Base-by-base conservation (phyloP, 2,113 vertebrate species). In the Calyptommatus sinebrachiatus region DNA sequence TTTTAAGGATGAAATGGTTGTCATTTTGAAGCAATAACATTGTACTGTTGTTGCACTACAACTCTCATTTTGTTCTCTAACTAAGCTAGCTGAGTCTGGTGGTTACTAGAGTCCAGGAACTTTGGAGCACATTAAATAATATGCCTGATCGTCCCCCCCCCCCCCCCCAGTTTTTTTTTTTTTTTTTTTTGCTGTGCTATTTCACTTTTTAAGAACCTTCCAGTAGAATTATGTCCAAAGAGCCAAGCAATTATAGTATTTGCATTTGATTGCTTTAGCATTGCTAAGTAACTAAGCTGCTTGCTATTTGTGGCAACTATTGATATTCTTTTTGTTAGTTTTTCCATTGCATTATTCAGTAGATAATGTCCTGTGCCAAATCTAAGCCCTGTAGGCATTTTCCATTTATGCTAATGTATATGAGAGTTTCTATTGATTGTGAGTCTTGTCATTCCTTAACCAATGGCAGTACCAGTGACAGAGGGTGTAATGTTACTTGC, bases 331-430 rank as follows among this genome's bases (percentile, higher is more conserved):
- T 78, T 71, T 78, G 53, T 41, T 78, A 60, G 35, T 6, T 78
- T 71, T 67, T 78, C 67, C 35, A 46, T 14, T 78, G 77, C 53
- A 61, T 78, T 35, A 61, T 57, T 62, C 48, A 71, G 21, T 26
- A 71, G 50, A 35, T 35, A 71, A 61, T 45, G 68, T 46, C 53
- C 68, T 62, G 5, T 71, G n/a, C 35, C 61, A 78, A 71, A 71
- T 20, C 53, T 28, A 78, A 71, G 24, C 67, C 77, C 77, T 28
- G 31, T 45, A 22, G 77, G 67, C 68, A 78, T 71, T 71, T 78
- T 78, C 77, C 77, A 78, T 71, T 61, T 78, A 78, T 61, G 24
- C 53, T 60, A 78, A 28, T 26, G 28, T 78, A 71, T 71, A 69
- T 35, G 28, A 71, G 35, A 71, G 67, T 61, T 78, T 29, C 18